Evolutionary conservation across 2,888 invertebrate species (phyloP), one percentile per base, ranked within the genome.

Genomic region (Clistopyga incitator): DNA sequence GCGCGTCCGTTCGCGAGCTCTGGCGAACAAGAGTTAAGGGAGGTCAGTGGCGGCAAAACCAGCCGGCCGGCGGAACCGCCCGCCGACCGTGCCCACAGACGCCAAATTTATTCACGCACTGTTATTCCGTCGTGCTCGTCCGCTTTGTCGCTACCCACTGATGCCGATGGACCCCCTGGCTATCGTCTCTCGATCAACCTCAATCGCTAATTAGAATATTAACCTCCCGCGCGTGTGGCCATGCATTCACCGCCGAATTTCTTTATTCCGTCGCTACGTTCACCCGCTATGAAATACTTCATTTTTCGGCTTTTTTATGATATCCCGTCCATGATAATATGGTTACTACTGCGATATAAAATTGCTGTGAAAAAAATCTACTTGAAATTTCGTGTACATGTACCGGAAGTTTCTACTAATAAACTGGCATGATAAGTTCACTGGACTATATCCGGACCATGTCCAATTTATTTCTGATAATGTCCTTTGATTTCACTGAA

Each of bases 1-100:
- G 50, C 50, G 42, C 20, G 79, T 25, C 59, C 70, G 56, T 79
- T 59, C 56, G 56, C 74, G n/a, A 71, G 70, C 78, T 76, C 70
- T 23, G 67, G 68, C 78, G 74, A 78, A 74, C 84, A 50, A 81
- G 85, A 78, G 85, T 90, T 90, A 87, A 85, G 90, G 86, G 89
- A 90, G 90, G 90, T 90, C 89, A 90, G 90, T 89, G 87, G 89
- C 88, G 87, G 89, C 88, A 87, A 87, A 88, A 85, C 85, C 42
- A 54, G 71, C 87, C 85, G 84, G 85, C 82, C 74, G 86, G 56
- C 45, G 65, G 64, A 64, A 54, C 61, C 54, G 77, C 45, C 52
- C 74, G 59, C 56, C 71, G 71, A 11, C 54, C 72, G 34, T 59
- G 18, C 61, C 61, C 23, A 34, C 34, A 45, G 54, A 68, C 45